phyloP scores from a whole-genome alignment of 2,797 vertebrate genomes.

The Pagetopsis macropterus region DNA sequence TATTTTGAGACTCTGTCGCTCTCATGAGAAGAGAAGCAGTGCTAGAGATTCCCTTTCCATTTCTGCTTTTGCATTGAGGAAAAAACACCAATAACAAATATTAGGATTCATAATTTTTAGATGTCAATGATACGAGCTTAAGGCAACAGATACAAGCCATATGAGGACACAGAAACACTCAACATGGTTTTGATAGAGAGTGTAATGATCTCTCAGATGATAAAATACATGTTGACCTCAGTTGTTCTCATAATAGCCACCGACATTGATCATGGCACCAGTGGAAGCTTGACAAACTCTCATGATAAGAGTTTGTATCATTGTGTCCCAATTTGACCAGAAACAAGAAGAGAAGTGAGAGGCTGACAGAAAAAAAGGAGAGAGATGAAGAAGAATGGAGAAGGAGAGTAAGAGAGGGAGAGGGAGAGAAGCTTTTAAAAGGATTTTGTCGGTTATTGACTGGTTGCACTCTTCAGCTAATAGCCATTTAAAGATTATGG shows the following conservation, averaged over 20 bases:
- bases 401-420: conserved; percentile 61
- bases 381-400: conserved; percentile 45
- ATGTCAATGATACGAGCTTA: conserved; percentile 4
- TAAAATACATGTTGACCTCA: conserved; percentile 52
- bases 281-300: conserved; percentile 40
- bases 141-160: conserved; percentile 2
- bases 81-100: neutral
- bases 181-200: conserved; percentile 8
- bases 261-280: conserved; percentile 2
- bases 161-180: conserved; percentile 23
- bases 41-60: neutral
- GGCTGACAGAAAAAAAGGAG: conserved; percentile 51
- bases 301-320: conserved; percentile 27
- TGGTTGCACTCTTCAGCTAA: conserved; percentile 92
- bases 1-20: conserved; percentile 34
- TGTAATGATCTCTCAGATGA: conserved; percentile 12
- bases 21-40: neutral
- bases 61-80: neutral
- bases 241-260: conserved; percentile 32
- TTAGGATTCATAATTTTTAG: neutral
- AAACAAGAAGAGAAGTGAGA: conserved; percentile 41
- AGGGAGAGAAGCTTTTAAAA: conserved; percentile 88
- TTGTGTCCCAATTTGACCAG: conserved; percentile 68
- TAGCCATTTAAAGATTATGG: conserved; percentile 93
- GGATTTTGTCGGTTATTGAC: conserved; percentile 91